Evolutionary conservation across 2,113 vertebrate species (phyloP).

Genomic region (Psittacula cyanocephala): DNA sequence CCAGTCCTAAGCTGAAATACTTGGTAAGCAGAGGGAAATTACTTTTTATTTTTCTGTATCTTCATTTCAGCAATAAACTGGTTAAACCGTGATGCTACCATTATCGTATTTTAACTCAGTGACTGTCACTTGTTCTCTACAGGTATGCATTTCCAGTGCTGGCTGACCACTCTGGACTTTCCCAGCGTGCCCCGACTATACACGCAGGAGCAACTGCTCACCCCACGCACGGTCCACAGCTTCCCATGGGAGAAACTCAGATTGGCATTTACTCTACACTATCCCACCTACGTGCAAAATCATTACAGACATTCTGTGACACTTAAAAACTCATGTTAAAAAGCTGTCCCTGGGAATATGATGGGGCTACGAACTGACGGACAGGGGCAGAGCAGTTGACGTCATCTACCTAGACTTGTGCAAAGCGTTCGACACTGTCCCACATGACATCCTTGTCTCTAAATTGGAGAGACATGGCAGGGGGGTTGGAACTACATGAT

Average conservation of each 20-base stretch:
- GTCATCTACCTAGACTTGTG: no score
- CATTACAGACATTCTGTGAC: not conserved
- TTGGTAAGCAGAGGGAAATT: not conserved
- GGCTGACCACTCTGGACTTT: not conserved
- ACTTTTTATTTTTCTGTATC: not conserved
- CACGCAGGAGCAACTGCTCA: no score
- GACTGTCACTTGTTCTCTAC: not conserved
- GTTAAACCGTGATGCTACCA: not conserved
- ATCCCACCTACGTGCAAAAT: not conserved
- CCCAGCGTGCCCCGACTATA: not conserved
- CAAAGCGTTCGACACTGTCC: no score
- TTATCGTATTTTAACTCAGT: no score
- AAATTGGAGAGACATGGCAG: no score
- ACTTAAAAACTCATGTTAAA: not conserved
- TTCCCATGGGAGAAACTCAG: not conserved
- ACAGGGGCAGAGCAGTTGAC: no score
- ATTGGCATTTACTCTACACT: not conserved
- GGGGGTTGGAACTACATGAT: no score
- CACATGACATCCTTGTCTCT: no score
- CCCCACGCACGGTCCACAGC: not conserved
- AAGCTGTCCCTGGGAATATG: not conserved
- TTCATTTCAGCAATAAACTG: not conserved
- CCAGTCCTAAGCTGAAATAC: not conserved
- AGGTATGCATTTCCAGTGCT: fast-evolving
- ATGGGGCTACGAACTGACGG: no score